Base-by-base conservation (phyloP, 1,140 invertebrate species). In the Polypedilum vanderplanki region DNA sequence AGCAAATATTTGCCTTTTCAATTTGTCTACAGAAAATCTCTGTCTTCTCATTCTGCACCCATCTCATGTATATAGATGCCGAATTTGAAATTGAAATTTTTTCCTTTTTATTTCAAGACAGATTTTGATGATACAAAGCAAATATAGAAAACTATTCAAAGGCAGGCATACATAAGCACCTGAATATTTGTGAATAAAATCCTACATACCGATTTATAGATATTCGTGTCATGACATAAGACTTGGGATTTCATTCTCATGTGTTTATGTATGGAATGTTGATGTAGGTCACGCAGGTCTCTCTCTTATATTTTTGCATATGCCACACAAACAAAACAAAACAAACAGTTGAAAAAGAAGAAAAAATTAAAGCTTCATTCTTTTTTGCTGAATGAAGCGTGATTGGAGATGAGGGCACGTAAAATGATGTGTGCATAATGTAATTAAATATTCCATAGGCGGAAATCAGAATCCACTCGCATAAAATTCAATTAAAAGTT, bases 401-500 rank as follows among this genome's bases (percentile, higher is more conserved):
- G 65, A 70, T 10, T 18, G n/a, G 18, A 18, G 17, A 70, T 18
- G 10, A 22, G 17, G 9, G 15, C 65, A 70, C 20, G 20, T 70
- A 22, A 9, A 22, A 18, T 70, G 65, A 20, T 57, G 46, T 57
- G 46, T 57, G 46, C 46, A 57, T 57, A 57, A 57, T 57, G n/a
- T 70, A 70, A 70, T 70, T 70, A 70, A 70, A 22, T 18, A 70
- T 70, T 70, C 65, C 18, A 18, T 22, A 12, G 20, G 65, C 65
- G 20, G 17, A 70, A 70, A 70, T 70, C 65, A 70, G 65, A 70
- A 20, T 33, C 65, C 65, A 70, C 9, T 70, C 46, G 46, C 9
- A 18, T 70, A 17, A 70, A 70, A 70, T 70, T 70, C 65, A 70
- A 70, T 70, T 70, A 70, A 70, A 70, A 70, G 65, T 70, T 70